Evolutionary conservation across 2,113 vertebrate genomes (phyloP).

Genomic region (Eulacestoma nigropectus): DNA sequence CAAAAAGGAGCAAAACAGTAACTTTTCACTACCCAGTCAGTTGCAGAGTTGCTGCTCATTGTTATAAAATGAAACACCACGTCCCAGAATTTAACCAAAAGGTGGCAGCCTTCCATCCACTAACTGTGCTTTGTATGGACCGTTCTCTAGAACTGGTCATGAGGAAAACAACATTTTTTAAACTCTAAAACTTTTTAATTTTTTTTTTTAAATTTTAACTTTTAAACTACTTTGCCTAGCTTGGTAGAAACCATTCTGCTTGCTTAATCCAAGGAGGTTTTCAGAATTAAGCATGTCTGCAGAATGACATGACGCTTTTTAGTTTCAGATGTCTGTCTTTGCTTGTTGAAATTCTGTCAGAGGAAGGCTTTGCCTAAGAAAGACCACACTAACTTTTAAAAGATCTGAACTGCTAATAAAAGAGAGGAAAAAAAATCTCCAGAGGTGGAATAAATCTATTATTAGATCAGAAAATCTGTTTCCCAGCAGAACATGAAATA

Average conservation of each 20-base stretch:
- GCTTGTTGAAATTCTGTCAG: background rate
- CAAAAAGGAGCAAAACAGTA: background rate
- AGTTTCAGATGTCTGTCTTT: background rate
- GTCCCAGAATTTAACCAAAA: background rate
- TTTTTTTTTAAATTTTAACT: background rate
- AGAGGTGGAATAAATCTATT: background rate
- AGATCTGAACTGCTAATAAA: background rate
- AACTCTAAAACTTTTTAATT: background rate
- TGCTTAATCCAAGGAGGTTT: background rate
- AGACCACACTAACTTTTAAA: background rate
- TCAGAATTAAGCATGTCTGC: background rate
- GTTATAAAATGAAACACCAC: background rate
- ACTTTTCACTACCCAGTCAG: background rate
- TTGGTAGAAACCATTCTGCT: background rate
- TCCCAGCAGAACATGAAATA: background rate
- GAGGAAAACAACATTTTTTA: background rate
- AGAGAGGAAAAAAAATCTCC: background rate
- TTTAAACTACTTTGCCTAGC: background rate
- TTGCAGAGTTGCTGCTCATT: background rate
- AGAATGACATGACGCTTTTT: background rate
- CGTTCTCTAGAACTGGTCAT: background rate
- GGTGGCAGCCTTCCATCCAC: slow-evolving; percentile 1
- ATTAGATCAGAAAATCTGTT: background rate
- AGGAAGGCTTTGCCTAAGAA: background rate
- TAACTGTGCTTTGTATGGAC: background rate